These are phyloP conservation scores for Buceros bicornis DNA, from an alignment of 2,797 vertebrate genomes.

Conservation along the genomic window DNA sequence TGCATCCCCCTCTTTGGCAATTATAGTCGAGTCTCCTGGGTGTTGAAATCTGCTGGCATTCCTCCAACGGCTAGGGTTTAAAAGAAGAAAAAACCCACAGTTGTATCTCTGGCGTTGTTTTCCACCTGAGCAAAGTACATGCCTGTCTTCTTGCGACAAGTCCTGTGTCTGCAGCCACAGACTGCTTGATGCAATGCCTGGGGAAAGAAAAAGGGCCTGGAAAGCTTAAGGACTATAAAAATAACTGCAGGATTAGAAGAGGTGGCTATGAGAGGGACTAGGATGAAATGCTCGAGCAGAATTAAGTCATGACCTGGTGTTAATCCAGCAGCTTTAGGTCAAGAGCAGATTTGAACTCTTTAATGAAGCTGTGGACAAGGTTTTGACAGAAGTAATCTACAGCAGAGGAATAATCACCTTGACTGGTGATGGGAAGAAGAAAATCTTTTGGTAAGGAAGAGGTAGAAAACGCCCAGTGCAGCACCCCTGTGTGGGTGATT, in stretches of 20 bases:
- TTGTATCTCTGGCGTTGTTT: not conserved
- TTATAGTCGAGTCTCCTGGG: not conserved
- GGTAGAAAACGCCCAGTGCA: not conserved
- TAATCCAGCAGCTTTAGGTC: not conserved
- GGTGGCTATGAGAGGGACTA: not conserved
- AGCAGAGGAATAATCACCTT: not conserved
- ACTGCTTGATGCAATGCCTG: fast-evolving
- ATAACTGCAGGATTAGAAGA: not conserved
- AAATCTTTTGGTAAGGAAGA: not conserved
- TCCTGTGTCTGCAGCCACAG: not conserved
- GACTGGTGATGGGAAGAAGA: not conserved
- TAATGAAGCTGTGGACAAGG: fast-evolving
- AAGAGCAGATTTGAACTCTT: not conserved
- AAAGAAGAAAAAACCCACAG: not conserved
- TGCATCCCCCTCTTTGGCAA: not conserved
- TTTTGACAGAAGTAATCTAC: not conserved
- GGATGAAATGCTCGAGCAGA: not conserved
- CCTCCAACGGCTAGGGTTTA: not conserved
- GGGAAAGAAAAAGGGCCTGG: not conserved
- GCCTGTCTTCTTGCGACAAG: fast-evolving
- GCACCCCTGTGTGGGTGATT: not conserved
- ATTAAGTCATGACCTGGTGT: not conserved
- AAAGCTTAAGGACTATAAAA: not conserved
- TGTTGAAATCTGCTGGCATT: not conserved
- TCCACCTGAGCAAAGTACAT: not conserved